These are phyloP conservation scores for Phenganax subtilis DNA, from an alignment of 92 coral and sea anemone genomes.

Conservation along the genomic window DNA sequence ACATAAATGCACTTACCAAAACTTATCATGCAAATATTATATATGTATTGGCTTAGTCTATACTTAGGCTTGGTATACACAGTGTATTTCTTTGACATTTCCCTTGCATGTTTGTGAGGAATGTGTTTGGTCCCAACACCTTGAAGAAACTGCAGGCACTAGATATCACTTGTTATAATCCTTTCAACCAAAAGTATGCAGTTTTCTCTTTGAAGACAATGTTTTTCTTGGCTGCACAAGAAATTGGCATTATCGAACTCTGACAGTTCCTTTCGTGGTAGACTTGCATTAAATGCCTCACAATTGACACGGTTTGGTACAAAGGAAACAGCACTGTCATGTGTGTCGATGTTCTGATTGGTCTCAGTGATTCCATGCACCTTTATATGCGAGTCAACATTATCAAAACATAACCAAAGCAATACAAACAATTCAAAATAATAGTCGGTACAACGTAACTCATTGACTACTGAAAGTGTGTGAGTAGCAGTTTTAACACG, in stretches of 20 bases:
- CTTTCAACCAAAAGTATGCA: slow-evolving; percentile 46
- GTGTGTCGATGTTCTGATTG: slow-evolving; percentile 23
- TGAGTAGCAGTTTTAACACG: too few species aligned
- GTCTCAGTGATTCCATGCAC: slow-evolving; percentile 9
- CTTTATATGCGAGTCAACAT: slow-evolving; percentile 4
- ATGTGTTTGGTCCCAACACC: slow-evolving; percentile 46
- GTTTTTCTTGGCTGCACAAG: slow-evolving; percentile 34
- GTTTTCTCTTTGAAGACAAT: slow-evolving; percentile 43
- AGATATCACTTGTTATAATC: slow-evolving; percentile 42
- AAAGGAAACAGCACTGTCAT: slow-evolving; percentile 18
- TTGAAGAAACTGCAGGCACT: slow-evolving; percentile 33
- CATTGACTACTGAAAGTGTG: too few species aligned
- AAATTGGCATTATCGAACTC: slow-evolving; percentile 49
- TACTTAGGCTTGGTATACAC: slow-evolving; percentile 1
- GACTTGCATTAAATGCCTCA: slow-evolving; percentile 21
- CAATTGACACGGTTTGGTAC: slow-evolving; percentile 44
- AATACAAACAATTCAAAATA: too few species aligned
- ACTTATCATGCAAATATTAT: not conserved
- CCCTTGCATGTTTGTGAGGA: slow-evolving; percentile 38
- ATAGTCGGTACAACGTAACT: too few species aligned
- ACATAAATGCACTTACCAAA: too few species aligned
- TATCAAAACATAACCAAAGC: slow-evolving; percentile 12
- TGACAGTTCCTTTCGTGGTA: slow-evolving; percentile 18
- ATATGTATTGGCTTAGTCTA: not conserved
- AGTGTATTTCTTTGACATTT: slow-evolving; percentile 40